phyloP scores from a whole-genome alignment of 2,797 vertebrate species.

The Sebastes taczanowskii region DNA sequence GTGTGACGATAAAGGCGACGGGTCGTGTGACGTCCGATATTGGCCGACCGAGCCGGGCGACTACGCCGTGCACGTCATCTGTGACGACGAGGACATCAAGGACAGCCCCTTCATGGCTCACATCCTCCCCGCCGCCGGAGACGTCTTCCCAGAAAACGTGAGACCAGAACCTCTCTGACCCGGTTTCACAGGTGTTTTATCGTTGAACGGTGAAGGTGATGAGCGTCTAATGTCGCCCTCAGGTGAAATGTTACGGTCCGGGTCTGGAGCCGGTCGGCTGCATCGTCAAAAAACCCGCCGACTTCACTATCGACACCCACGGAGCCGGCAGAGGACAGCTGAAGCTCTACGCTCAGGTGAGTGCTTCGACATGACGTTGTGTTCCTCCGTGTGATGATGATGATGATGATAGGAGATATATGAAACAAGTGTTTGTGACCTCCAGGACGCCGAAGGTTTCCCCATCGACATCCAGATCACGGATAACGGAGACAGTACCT shows the following conservation, averaged over 20 bases:
- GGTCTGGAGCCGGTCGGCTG: slow-evolving; percentile 89
- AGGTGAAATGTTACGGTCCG: slow-evolving; percentile 90
- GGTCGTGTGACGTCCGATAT: slow-evolving; percentile 94
- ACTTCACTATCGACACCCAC: slow-evolving; percentile 90
- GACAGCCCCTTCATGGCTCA: slow-evolving; percentile 95
- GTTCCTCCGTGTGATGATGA: background rate
- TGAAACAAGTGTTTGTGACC: background rate
- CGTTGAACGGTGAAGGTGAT: background rate
- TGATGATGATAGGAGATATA: background rate
- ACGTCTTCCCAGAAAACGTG: slow-evolving; percentile 90
- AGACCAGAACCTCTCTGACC: background rate
- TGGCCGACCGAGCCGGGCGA: slow-evolving; percentile 94
- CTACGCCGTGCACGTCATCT: slow-evolving; percentile 95
- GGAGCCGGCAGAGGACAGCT: slow-evolving; percentile 88
- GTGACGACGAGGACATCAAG: slow-evolving; percentile 94
- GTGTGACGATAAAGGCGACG: slow-evolving; percentile 93
- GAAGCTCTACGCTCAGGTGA: slow-evolving; percentile 93
- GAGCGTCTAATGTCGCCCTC: background rate
- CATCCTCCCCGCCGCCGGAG: slow-evolving; percentile 84
- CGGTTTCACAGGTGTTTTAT: accelerated
- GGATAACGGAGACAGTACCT: slow-evolving; percentile 89
- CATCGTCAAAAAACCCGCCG: slow-evolving; percentile 90
- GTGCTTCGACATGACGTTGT: background rate
- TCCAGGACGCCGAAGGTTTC: slow-evolving; percentile 91
- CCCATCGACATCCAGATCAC: slow-evolving; percentile 92